Base-by-base conservation (phyloP, 2,888 invertebrate species). In the Dryobota labecula region DNA sequence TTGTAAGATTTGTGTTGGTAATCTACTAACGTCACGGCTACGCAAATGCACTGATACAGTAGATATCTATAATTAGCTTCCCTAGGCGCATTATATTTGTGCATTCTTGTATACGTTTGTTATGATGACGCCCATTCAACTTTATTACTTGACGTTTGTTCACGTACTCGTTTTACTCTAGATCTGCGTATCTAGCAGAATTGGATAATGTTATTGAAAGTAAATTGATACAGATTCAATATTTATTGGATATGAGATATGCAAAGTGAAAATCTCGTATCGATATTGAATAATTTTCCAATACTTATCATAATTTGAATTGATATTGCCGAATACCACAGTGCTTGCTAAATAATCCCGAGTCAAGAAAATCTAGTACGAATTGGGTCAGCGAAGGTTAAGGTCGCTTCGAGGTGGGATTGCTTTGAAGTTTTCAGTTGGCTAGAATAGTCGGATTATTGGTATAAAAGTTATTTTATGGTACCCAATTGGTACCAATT, bases 101-200 rank as follows among this genome's bases (percentile, higher is more conserved):
- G 54, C 30, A 73, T 65, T 47, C n/a, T 74, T 51, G 36, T 15
- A 20, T n/a, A 5, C 41, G 41, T 67, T 24, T 41, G 38, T 33
- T 36, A 58, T 53, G 76, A 33, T 33, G 30, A 27, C 18, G 15
- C 24, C 56, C 49, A 57, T 74, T 74, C 4, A 65, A n/a, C 49
- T 65, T 57, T 57, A 75, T 74, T 57, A 38, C 33, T 20, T 73
- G 62, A 62, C 27, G 51, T 53, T 38, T 45, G 57, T 66, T 73
- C 53, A 58, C 57, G 24, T 60, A 43, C 15, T 54, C 54, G 4
- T n/a, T 13, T 70, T 54, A 67, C 51, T 45, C 18, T 30, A 27
- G 13, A 49, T 49, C 30, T 53, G 24, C 45, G 51, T 54, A 33
- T 53, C 33, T 36, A 38, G 11, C 41, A 53, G 43, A 18, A 73